Evolutionary conservation across 2,888 invertebrate genomes (phyloP).

Genomic region (Crematogaster levior): DNA sequence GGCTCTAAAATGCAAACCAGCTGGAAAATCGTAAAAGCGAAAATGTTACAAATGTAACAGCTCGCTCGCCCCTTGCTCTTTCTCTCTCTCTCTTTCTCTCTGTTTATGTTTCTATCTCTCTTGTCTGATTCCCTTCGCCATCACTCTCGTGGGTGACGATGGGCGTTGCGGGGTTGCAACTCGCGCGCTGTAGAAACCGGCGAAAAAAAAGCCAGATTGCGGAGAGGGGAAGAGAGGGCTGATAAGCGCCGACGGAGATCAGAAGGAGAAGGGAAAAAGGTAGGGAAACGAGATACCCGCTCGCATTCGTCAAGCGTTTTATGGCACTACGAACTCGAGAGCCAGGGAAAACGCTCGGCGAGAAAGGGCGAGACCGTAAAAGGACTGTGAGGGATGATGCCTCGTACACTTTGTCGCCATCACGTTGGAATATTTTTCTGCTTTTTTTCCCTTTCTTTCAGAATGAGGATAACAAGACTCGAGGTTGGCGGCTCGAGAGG

Average conservation of each 20-base stretch:
- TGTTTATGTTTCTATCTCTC: too few relatives aligned
- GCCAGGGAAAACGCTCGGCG: slow-evolving; percentile 47
- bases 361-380: slow-evolving; percentile 58
- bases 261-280: slow-evolving; percentile 12
- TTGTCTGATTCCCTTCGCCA: not conserved
- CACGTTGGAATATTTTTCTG: slow-evolving; percentile 33
- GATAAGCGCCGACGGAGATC: not conserved
- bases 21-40: slow-evolving; percentile 80
- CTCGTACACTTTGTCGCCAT: slow-evolving; percentile 58
- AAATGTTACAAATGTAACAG: slow-evolving; percentile 78
- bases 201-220: slow-evolving; percentile 42
- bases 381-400: slow-evolving; percentile 45
- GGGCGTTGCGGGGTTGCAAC: slow-evolving; percentile 64
- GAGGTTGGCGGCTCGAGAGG: not conserved
- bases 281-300: slow-evolving; percentile 62
- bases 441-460: not conserved
- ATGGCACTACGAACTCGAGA: slow-evolving; percentile 59
- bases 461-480: not conserved
- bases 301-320: slow-evolving; percentile 73
- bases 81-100: not conserved
- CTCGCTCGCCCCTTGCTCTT: slow-evolving; percentile 17
- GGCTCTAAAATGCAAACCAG: slow-evolving; percentile 78
- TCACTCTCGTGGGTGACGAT: slow-evolving; percentile 34
- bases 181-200: slow-evolving; percentile 37
- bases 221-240: not conserved